These are phyloP conservation scores for Malacoraja senta DNA, from an alignment of 2,797 vertebrate genomes.

Conservation along the genomic window DNA sequence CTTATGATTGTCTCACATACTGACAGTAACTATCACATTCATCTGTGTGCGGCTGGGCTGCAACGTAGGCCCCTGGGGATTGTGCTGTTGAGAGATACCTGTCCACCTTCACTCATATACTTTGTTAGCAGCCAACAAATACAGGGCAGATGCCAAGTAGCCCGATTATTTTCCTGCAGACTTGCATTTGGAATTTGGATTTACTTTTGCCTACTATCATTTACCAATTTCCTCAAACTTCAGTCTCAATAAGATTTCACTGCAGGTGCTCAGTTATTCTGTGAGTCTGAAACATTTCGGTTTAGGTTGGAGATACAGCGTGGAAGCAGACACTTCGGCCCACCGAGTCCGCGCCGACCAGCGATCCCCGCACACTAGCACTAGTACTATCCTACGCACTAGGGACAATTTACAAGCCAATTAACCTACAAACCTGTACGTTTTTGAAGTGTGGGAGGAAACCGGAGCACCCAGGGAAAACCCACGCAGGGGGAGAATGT, in stretches of 20 bases:
- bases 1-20: background rate
- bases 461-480: too few relatives aligned
- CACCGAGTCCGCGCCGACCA: too few relatives aligned
- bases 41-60: background rate
- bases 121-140: background rate
- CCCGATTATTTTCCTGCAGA: background rate
- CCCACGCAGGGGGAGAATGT: too few relatives aligned
- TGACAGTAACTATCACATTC: background rate
- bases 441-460: too few relatives aligned
- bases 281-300: background rate
- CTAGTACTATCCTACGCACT: too few relatives aligned
- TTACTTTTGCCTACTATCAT: background rate
- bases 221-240: background rate
- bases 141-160: background rate
- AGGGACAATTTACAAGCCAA: too few relatives aligned
- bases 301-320: too few relatives aligned
- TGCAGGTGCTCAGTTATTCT: background rate
- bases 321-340: too few relatives aligned
- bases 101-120: background rate
- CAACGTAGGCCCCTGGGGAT: background rate
- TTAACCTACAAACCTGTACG: too few relatives aligned
- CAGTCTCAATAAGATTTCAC: background rate
- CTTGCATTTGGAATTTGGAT: background rate
- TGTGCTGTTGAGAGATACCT: background rate
- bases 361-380: too few relatives aligned